These are phyloP conservation scores for Mystacides longicornis DNA, from an alignment of 2,888 invertebrate species.

Conservation along the genomic window DNA sequence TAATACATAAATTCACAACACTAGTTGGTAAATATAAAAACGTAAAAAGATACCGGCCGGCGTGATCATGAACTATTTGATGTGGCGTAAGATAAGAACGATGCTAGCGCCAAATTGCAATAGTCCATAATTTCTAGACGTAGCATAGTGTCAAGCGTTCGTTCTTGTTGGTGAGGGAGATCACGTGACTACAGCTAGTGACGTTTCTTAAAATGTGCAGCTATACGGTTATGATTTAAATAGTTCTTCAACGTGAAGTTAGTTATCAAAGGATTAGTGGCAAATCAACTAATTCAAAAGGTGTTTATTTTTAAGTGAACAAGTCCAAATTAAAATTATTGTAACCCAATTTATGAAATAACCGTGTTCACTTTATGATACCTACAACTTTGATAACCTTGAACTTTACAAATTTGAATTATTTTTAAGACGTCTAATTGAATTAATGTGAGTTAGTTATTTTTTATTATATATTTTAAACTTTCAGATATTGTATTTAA, in stretches of 20 bases:
- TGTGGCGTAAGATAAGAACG: not conserved
- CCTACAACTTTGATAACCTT: too few relatives aligned
- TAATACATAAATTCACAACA: conserved; percentile 1
- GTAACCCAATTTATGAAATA: too few relatives aligned
- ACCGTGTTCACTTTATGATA: too few relatives aligned
- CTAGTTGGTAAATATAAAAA: not conserved
- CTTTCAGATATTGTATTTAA: too few relatives aligned
- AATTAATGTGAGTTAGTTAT: too few relatives aligned
- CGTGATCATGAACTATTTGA: not conserved
- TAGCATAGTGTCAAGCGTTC: not conserved
- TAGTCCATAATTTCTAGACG: not conserved
- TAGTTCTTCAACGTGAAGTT: not conserved
- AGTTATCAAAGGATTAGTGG: too few relatives aligned
- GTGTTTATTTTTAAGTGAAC: too few relatives aligned
- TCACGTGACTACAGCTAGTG: not conserved
- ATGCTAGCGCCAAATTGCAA: not conserved
- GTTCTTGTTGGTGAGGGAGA: not conserved
- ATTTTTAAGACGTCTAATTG: too few relatives aligned
- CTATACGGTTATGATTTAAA: not conserved
- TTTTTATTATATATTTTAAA: too few relatives aligned
- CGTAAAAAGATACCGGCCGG: not conserved
- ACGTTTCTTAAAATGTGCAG: not conserved
- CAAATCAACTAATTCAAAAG: too few relatives aligned
- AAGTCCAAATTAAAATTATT: too few relatives aligned
- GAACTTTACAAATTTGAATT: too few relatives aligned